These are phyloP conservation scores for Panagrolaimus sp. DNA, from an alignment of 1,140 invertebrate species.

Conservation along the genomic window DNA sequence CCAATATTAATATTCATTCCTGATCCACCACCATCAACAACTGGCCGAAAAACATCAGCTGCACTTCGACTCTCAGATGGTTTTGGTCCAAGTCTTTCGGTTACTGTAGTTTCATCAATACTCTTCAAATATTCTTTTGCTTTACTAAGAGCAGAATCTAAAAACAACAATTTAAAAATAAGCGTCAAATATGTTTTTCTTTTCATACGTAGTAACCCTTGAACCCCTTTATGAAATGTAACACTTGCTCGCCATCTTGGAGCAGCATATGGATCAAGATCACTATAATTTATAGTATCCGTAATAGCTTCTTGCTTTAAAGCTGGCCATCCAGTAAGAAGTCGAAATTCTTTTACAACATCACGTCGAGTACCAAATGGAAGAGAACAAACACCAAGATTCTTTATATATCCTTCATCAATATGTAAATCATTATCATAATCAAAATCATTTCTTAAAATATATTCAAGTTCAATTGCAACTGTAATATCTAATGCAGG, in stretches of 20 bases:
- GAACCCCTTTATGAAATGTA: not conserved
- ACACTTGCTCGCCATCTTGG: conserved; percentile 1
- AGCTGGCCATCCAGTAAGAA: conserved; percentile 4
- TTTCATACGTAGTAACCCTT: not conserved
- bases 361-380: not conserved
- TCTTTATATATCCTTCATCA: not conserved
- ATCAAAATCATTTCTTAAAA: not conserved
- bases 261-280: conserved; percentile 2
- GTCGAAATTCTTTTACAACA: conserved; percentile 2
- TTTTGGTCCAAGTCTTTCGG: not conserved
- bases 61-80: not conserved
- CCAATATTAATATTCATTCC: not conserved
- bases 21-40: not conserved
- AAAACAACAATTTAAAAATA: not conserved
- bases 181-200: not conserved
- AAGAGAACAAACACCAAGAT: not conserved
- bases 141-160: not conserved
- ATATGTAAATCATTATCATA: not conserved
- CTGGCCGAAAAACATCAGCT: not conserved
- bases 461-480: conserved; percentile 3
- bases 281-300: not conserved
- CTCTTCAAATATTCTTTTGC: not conserved
- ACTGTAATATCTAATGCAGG: not conserved
- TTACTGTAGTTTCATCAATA: not conserved
- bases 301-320: not conserved